Conservation (phyloP, 2,888 invertebrate genomes). For the Ditula angustiorana region DNA sequence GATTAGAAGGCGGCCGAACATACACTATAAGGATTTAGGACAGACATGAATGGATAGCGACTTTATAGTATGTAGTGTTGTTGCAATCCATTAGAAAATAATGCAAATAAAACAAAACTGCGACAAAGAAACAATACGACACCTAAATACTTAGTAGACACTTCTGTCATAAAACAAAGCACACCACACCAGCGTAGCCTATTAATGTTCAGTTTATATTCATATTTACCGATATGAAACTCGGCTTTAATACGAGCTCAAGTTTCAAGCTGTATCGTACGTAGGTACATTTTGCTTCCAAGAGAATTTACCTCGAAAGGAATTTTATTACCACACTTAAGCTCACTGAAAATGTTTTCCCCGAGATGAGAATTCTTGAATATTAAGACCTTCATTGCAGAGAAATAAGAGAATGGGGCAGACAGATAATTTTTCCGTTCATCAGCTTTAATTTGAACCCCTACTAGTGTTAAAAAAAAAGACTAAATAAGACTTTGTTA, state of each 20-base stretch:
- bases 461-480: not conserved
- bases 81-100: no score
- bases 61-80: no score
- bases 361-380: slow-evolving; percentile 13
- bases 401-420: slow-evolving; percentile 28
- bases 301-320: slow-evolving; percentile 2
- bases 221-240: slow-evolving; percentile 8
- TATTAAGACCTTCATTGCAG: slow-evolving; percentile 19
- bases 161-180: not conserved
- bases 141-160: no score
- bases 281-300: not conserved
- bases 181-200: not conserved
- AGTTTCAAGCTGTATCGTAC: slow-evolving; percentile 5
- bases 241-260: not conserved
- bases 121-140: no score
- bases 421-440: slow-evolving; percentile 28
- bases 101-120: no score
- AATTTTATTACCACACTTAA: slow-evolving; percentile 23
- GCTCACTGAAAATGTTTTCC: slow-evolving; percentile 13
- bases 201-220: not conserved
- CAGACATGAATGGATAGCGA: no score
- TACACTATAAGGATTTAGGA: no score
- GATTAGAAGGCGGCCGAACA: no score
- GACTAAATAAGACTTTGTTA: no score
- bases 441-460: slow-evolving; percentile 19